A percentile compares a stretch with the other conserved stretches of the same genome.
Evolutionary conservation across 2,888 invertebrate species (phyloP).

Genomic region (Lepidochitona cinerea): DNA sequence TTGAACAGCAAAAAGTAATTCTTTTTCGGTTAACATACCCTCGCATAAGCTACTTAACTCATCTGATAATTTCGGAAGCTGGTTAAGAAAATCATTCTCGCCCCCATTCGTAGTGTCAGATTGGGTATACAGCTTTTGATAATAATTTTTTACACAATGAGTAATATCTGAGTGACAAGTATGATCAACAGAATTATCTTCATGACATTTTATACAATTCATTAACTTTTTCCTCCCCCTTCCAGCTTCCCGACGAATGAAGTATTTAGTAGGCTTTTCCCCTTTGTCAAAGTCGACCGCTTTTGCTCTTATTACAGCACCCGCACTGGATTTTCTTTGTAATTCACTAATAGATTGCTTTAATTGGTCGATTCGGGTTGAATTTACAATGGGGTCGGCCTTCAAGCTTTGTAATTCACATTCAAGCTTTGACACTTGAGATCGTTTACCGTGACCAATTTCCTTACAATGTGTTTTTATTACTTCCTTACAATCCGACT

Average conservation of each 20-base stretch:
- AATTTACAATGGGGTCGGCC: neutral
- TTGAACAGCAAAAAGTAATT: neutral
- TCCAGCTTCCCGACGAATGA: too few relatives aligned
- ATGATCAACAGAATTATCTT: neutral
- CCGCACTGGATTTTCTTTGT: too few relatives aligned
- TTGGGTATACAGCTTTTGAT: neutral
- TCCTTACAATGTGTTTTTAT: neutral
- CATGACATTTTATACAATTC: neutral
- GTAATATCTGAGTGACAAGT: neutral
- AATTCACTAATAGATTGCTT: neutral
- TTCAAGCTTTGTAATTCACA: neutral
- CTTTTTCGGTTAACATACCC: neutral
- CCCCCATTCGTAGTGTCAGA: neutral
- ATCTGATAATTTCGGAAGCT: neutral
- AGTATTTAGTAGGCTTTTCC: too few relatives aligned
- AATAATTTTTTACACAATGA: neutral
- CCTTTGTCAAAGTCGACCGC: neutral
- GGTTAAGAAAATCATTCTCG: neutral
- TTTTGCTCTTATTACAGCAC: neutral
- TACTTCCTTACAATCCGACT: neutral
- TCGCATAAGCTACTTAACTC: neutral
- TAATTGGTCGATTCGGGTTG: neutral
- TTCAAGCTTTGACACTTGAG: neutral
- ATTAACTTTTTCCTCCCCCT: too few relatives aligned
- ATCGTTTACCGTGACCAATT: neutral